phyloP scores from a whole-genome alignment of 2,113 vertebrate genomes.

The Camelus dromedarius region DNA sequence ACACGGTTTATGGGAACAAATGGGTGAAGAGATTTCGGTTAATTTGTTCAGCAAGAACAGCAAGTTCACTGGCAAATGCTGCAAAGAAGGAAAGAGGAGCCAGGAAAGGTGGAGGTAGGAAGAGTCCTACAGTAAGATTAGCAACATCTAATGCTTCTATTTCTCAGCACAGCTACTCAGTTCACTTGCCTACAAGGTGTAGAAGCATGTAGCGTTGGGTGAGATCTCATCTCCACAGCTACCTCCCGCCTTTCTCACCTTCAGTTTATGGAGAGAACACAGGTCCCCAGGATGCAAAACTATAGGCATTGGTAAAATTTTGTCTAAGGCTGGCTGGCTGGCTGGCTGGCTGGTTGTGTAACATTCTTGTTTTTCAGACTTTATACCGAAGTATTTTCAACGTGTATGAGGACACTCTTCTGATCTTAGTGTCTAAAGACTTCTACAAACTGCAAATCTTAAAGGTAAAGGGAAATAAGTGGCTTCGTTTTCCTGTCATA shows the following conservation, averaged over 20 bases:
- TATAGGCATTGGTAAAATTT: neutral
- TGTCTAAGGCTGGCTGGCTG: neutral
- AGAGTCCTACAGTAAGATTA: neutral
- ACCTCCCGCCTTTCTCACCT: neutral
- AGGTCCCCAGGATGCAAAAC: neutral
- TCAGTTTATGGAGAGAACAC: neutral
- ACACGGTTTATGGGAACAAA: neutral
- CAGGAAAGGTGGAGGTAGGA: neutral
- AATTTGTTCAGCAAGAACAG: neutral
- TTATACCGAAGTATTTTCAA: conserved; percentile 68
- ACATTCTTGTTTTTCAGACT: conserved; percentile 67
- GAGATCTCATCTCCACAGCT: neutral
- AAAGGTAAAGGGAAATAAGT: conserved; percentile 64
- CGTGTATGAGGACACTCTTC: conserved; percentile 68
- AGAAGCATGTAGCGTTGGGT: neutral
- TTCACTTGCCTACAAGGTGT: neutral
- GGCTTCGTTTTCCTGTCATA: neutral
- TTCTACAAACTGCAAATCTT: conserved; percentile 81
- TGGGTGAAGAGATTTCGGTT: neutral
- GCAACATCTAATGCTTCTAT: neutral
- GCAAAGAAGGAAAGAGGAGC: neutral
- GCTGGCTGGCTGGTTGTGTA: neutral
- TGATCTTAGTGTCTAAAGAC: conserved; percentile 76
- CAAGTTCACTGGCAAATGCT: neutral
- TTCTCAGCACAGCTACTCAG: neutral